Evolutionary conservation across 2,113 vertebrate genomes (phyloP).

Genomic region (Synchiropus splendidus): DNA sequence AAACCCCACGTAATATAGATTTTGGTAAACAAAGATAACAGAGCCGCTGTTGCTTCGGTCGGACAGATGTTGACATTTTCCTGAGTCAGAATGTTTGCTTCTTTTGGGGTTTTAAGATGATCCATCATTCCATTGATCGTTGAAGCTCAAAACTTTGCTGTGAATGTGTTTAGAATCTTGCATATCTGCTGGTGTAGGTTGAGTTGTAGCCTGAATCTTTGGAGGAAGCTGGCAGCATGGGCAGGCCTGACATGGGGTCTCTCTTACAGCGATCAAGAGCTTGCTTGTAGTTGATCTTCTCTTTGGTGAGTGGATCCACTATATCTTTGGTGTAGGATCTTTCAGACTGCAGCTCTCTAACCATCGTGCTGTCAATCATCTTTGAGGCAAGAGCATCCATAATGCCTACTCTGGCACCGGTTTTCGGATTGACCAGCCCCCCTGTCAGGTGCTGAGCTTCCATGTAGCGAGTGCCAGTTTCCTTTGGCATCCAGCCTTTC

Average conservation of each 20-base stretch:
- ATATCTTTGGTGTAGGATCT: slow-evolving; percentile 76
- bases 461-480: slow-evolving; percentile 76
- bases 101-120: slow-evolving; percentile 13
- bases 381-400: slow-evolving; percentile 70
- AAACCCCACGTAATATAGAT: slow-evolving; percentile 35
- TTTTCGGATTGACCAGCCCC: slow-evolving; percentile 82
- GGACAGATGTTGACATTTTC: slow-evolving; percentile 42
- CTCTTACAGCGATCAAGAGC: slow-evolving; percentile 78
- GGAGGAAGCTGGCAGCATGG: slow-evolving; percentile 71
- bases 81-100: slow-evolving; percentile 38
- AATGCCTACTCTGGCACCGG: slow-evolving; percentile 68
- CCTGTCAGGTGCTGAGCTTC: slow-evolving; percentile 85
- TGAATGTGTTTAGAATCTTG: slow-evolving; percentile 52
- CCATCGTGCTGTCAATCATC: slow-evolving; percentile 75
- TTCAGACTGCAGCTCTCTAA: slow-evolving; percentile 77
- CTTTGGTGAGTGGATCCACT: slow-evolving; percentile 79
- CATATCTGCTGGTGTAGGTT: slow-evolving; percentile 29
- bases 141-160: slow-evolving; percentile 18
- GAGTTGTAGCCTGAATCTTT: slow-evolving; percentile 38
- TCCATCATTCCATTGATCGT: slow-evolving; percentile 4
- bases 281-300: slow-evolving; percentile 87
- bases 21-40: slow-evolving; percentile 55
- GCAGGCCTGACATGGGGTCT: slow-evolving; percentile 74
- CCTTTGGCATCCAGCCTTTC: slow-evolving; percentile 88
- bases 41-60: slow-evolving; percentile 36